Evolutionary conservation across 2,797 vertebrate species (phyloP).

Genomic region (Myoxocephalus aenaeus): DNA sequence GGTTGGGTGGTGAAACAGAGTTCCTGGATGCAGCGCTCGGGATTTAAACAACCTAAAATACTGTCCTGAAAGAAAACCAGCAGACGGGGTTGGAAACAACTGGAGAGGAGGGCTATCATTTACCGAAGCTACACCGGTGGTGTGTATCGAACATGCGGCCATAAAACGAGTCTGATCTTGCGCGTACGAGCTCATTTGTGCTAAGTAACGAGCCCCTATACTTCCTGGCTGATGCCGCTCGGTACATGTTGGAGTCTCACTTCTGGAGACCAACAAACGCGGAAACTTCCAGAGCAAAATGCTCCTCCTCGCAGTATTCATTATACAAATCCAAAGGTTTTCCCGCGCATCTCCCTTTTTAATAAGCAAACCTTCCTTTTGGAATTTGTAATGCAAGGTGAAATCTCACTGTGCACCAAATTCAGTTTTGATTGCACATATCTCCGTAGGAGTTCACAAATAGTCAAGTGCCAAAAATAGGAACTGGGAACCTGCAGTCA

Average conservation of each 20-base stretch:
- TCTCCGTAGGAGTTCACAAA: constrained; percentile 55
- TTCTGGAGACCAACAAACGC: constrained; percentile 6
- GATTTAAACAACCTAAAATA: constrained; percentile 19
- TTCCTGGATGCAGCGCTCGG: constrained; percentile 5
- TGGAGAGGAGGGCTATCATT: not conserved
- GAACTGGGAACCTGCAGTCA: constrained; percentile 59
- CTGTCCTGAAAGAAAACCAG: constrained; percentile 16
- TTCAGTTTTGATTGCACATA: constrained; percentile 33
- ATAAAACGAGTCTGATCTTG: not conserved
- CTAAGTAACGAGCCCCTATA: not conserved
- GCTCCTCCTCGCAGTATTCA: not conserved
- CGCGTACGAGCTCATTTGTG: no score
- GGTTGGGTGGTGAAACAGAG: constrained; percentile 11
- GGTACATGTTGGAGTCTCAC: not conserved
- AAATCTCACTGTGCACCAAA: constrained; percentile 43
- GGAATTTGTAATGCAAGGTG: constrained; percentile 22
- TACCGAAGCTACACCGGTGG: not conserved
- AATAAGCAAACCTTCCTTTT: constrained; percentile 32
- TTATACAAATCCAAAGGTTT: not conserved
- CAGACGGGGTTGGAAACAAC: constrained; percentile 1
- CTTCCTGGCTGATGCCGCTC: not conserved
- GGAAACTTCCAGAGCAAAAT: not conserved
- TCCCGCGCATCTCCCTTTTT: not conserved
- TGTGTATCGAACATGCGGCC: not conserved
- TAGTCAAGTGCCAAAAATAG: constrained; percentile 62